Base-by-base conservation (phyloP, 2,797 vertebrate genomes). In the Lacerta bilineata region DNA sequence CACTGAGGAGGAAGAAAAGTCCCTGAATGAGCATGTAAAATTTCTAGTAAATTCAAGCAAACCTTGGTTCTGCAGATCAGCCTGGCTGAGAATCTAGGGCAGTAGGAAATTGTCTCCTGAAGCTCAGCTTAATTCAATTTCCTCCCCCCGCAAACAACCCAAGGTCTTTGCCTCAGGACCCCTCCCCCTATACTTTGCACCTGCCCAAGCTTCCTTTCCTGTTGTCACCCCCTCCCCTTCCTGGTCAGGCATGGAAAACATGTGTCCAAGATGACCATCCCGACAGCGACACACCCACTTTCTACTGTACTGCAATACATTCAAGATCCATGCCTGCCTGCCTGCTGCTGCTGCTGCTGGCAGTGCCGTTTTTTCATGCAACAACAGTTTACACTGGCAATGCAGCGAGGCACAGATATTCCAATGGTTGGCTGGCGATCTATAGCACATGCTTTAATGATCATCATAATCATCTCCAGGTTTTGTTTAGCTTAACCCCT, bases 21-120 rank as follows among this genome's bases (percentile, higher is more conserved):
- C 64, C 17, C 15, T 6, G 50, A 79, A 90, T 92, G 88, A 93
- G 93, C 92, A 92, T 91, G 90, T 92, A 92, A 92, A 87, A 92
- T 92, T 93, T 90, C 90, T 87, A 15, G 8, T 23, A 61, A 33
- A 29, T 79, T 78, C 92, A 89, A 75, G 88, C 79, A 90, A 92
- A 90, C 88, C 85, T 66, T 83, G 59, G 66, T 61, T 78, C 74
- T 29, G 91, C 90, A 76, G 89, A 78, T 88, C 93, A 46, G 89
- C 89, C 13, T 71, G 79, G 84, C 64, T 78, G 74, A 93, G 93
- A 82, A 95, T 94, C 46, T 92, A 92, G 94, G 94, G 92, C 93
- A 91, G 89, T 85, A 90, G 95, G 92, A 83, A 83, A 90, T 68
- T 27, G 39, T 1, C 68, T 55, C 82, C 64, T 0, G 46, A 7